phyloP scores from a whole-genome alignment of 2,113 vertebrate genomes.

The Peucedramus taeniatus region DNA sequence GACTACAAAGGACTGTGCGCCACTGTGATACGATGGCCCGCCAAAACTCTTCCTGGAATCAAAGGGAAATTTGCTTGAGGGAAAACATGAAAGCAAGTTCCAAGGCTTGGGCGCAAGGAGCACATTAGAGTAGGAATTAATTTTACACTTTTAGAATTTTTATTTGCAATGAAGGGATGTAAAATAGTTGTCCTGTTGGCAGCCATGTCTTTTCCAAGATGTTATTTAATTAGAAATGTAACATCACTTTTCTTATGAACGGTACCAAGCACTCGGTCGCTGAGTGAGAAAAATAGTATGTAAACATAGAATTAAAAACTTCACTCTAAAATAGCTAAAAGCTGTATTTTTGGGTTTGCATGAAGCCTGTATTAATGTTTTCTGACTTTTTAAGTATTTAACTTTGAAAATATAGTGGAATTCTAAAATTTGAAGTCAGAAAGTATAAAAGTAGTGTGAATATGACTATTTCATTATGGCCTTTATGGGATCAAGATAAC shows the following conservation, averaged over 20 bases:
- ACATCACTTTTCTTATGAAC: neutral
- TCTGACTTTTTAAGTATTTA: neutral
- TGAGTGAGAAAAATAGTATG: neutral
- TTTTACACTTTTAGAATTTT: neutral
- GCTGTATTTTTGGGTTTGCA: neutral
- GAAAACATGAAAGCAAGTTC: neutral
- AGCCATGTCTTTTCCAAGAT: neutral
- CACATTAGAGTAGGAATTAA: neutral
- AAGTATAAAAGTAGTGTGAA: neutral
- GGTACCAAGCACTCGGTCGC: neutral
- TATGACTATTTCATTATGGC: neutral
- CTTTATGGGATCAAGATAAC: neutral
- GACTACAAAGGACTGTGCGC: neutral
- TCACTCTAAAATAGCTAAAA: neutral
- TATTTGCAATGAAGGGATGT: neutral
- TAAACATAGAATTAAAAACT: neutral
- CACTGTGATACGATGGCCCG: neutral
- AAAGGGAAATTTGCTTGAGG: neutral
- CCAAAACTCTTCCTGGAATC: neutral
- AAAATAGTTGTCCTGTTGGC: neutral
- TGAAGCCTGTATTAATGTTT: neutral
- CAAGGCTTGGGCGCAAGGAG: neutral
- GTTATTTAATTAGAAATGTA: neutral
- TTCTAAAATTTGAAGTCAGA: neutral
- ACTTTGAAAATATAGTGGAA: neutral